Evolutionary conservation across 2,888 invertebrate species (phyloP).

Genomic region (Drosophila nr. fundita): DNA sequence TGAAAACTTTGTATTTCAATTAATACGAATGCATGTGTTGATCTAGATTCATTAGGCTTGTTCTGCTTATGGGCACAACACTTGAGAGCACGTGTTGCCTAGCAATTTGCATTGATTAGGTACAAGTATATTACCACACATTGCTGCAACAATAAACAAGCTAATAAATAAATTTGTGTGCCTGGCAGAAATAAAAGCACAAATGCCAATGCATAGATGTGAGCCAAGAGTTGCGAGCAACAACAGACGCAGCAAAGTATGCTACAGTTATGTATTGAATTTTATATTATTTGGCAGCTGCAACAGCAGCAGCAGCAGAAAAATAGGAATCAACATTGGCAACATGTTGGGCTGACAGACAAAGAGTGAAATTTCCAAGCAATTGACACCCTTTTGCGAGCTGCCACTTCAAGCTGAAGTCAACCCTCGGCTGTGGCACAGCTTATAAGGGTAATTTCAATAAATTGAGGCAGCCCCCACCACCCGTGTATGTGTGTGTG

Average conservation of each 20-base stretch:
- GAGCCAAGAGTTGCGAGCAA: background rate
- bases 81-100: slow-evolving; percentile 30
- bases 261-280: slow-evolving; percentile 52
- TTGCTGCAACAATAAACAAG: slow-evolving; percentile 28
- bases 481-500: slow-evolving; percentile 2
- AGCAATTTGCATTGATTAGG: slow-evolving; percentile 53
- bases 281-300: slow-evolving; percentile 67
- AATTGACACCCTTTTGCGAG: slow-evolving; percentile 78
- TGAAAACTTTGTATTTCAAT: background rate
- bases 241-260: slow-evolving; percentile 35
- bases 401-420: slow-evolving; percentile 55
- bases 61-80: background rate
- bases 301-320: slow-evolving; percentile 15
- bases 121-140: slow-evolving; percentile 18
- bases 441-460: slow-evolving; percentile 77
- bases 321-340: slow-evolving; percentile 60
- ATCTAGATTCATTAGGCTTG: no score
- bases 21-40: background rate
- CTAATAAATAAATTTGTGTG: slow-evolving; percentile 50
- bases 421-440: slow-evolving; percentile 52
- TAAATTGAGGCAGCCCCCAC: slow-evolving; percentile 57
- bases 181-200: slow-evolving; percentile 4
- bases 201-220: slow-evolving; percentile 8
- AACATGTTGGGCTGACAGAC: slow-evolving; percentile 83
- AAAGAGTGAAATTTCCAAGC: slow-evolving; percentile 58